Percentiles rank a stretch among this genome's conserved stretches.
These are phyloP conservation scores for Eubucco bourcierii DNA, from an alignment of 2,113 vertebrate species.

Conservation along the genomic window DNA sequence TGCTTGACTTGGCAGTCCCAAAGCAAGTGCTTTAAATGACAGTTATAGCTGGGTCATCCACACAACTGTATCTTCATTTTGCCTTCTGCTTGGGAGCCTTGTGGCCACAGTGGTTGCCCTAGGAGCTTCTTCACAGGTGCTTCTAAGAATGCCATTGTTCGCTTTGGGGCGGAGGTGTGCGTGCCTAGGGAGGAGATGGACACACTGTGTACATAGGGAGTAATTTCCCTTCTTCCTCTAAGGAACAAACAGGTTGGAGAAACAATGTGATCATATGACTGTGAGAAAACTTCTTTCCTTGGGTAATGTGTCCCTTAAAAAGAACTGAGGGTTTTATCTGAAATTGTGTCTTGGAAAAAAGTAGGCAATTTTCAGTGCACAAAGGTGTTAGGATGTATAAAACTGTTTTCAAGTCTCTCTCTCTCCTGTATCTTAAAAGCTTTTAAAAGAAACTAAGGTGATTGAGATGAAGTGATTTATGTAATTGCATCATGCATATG, in stretches of 20 bases:
- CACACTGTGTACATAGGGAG: not conserved
- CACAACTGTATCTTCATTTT: not conserved
- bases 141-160: not conserved
- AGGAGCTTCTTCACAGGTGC: rapidly evolving
- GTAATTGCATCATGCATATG: not conserved
- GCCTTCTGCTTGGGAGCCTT: not conserved
- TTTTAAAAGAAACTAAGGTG: not conserved
- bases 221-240: not conserved
- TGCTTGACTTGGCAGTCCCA: not conserved
- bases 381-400: not conserved
- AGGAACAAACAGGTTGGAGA: not conserved
- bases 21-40: not conserved
- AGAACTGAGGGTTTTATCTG: not conserved
- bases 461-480: not conserved
- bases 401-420: not conserved
- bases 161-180: not conserved
- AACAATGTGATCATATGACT: not conserved
- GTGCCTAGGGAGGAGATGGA: rapidly evolving
- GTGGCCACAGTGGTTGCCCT: rapidly evolving
- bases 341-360: not conserved
- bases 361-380: not conserved
- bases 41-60: not conserved
- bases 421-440: not conserved
- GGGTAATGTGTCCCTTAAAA: not conserved
- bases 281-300: not conserved